Percentiles rank a stretch among this genome's conserved stretches.
Conservation (phyloP, 2,888 invertebrate genomes). For the Andrena camellia region DNA sequence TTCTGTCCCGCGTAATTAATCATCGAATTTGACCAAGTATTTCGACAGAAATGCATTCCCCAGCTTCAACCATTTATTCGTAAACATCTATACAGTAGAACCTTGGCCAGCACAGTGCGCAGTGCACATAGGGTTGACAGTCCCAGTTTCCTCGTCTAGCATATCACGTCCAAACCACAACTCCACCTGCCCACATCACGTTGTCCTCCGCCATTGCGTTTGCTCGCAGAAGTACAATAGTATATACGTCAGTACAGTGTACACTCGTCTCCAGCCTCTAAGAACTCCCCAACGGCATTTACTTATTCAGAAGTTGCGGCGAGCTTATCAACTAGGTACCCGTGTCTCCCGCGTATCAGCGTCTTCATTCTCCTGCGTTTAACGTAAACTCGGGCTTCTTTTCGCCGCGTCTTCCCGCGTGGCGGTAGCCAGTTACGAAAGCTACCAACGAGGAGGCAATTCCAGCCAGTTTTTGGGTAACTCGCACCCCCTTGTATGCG, state of each 20-base stretch:
- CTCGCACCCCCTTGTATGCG: constrained; percentile 37
- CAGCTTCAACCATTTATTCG: too few relatives aligned
- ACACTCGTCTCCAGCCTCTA: not conserved
- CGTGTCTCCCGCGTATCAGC: not conserved
- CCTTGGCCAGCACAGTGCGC: too few relatives aligned
- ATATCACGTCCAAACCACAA: too few relatives aligned
- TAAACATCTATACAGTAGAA: too few relatives aligned
- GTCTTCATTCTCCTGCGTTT: constrained; percentile 34
- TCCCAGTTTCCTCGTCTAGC: too few relatives aligned
- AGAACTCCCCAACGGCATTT: not conserved
- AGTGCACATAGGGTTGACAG: too few relatives aligned
- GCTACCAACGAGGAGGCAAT: constrained; percentile 64
- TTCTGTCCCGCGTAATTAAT: too few relatives aligned
- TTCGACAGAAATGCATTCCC: too few relatives aligned
- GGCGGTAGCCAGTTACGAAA: constrained; percentile 36
- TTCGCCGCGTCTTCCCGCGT: not conserved
- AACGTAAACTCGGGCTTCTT: constrained; percentile 25
- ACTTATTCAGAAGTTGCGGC: not conserved
- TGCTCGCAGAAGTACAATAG: too few relatives aligned
- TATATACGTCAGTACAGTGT: not conserved
- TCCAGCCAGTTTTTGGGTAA: constrained; percentile 72
- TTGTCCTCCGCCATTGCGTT: too few relatives aligned
- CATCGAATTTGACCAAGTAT: too few relatives aligned
- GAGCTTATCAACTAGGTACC: not conserved
- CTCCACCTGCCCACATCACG: too few relatives aligned